Base-by-base conservation (phyloP, 1,140 invertebrate genomes). In the Zaprionus gabonicus region DNA sequence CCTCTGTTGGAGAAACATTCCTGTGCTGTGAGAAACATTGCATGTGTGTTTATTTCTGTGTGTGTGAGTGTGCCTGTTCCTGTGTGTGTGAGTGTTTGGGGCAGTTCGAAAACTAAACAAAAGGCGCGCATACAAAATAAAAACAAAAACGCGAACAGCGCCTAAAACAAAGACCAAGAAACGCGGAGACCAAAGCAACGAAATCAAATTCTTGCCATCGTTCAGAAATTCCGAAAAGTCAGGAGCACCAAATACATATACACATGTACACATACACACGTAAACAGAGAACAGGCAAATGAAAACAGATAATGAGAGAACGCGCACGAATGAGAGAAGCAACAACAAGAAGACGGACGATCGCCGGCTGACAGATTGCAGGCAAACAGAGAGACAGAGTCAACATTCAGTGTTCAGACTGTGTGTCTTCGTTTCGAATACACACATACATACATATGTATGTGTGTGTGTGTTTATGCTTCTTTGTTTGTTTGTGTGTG, bases 181-280 rank as follows among this genome's bases (percentile, higher is more conserved):
- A 83, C 65, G 55, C 71, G 36, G 77, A 71, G 81, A 65, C 57
- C 73, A 88, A 88, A 84, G 84, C 81, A 87, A 84, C 81, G 70
- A 76, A 82, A 88, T 80, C 64, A 91, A 91, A 91, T 91, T 91
- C 90, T 85, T 91, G 76, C 81, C 90, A 80, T 91, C 90, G 80
- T 79, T 82, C 66, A 72, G 72, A 90, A 91, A 91, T 91, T 91
- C 88, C 88, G 78, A 80, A 91, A 86, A 91, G 82, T 82, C 80
- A 91, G 69, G 79, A 78, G 76, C 79, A 76, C 38, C 53, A 31
- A 31, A 34, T 36, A 46, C 53, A 41, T 25, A 58, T 13, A 57
- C 36, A 55, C 36, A 20, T 20, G 49, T n/a, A 70, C n/a, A 55
- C 31, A 49, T 20, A 60, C 49, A 60, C 49, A 62, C 57, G 15